Percentiles rank a stretch among this genome's conserved stretches.
Conservation (phyloP, 2,797 vertebrate species). For the Clangula hyemalis region DNA sequence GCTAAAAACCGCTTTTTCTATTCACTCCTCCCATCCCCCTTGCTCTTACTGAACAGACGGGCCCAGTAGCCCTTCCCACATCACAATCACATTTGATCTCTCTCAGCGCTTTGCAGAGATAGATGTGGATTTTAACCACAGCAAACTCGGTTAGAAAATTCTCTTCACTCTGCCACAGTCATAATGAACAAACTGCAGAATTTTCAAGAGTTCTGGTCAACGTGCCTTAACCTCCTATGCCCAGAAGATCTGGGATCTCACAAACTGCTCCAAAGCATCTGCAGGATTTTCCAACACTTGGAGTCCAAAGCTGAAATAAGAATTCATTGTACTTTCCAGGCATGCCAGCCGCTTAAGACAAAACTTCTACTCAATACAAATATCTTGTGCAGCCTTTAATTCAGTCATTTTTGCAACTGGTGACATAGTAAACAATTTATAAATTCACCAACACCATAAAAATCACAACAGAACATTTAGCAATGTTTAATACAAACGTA, state of each 20-base stretch:
- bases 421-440: neutral
- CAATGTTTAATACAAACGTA: neutral
- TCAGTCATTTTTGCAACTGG: neutral
- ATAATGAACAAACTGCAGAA: neutral
- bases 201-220: neutral
- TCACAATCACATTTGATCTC: neutral
- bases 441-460: neutral
- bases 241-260: neutral
- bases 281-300: neutral
- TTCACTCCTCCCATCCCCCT: neutral
- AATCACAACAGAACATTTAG: neutral
- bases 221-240: neutral
- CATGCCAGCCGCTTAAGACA: neutral
- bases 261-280: neutral
- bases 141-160: neutral
- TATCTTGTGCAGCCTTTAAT: neutral
- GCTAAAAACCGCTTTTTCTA: neutral
- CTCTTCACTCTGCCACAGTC: neutral
- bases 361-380: neutral
- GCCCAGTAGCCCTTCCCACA: neutral
- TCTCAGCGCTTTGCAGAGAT: neutral
- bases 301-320: neutral
- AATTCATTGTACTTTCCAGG: neutral
- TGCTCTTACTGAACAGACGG: neutral
- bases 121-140: neutral